Evolutionary conservation across 2,888 invertebrate species (phyloP).

Genomic region (Lysandra bellargus): DNA sequence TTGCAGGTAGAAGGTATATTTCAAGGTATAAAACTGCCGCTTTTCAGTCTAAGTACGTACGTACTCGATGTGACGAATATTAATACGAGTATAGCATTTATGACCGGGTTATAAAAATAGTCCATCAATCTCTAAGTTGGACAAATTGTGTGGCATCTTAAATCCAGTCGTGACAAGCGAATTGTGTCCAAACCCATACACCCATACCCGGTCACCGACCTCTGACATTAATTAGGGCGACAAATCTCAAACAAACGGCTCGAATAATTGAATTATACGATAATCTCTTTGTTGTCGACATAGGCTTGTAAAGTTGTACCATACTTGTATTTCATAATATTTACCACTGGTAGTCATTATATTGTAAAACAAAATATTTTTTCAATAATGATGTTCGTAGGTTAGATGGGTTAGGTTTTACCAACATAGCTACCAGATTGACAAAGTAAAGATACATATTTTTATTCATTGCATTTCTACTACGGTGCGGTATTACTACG

Average conservation of each 20-base stretch:
- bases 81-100: background rate
- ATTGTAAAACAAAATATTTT: background rate
- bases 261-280: background rate
- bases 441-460: background rate
- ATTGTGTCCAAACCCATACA: background rate
- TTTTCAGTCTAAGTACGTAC: too few species aligned
- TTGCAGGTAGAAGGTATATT: too few species aligned
- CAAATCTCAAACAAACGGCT: background rate
- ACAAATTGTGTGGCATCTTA: conserved; percentile 13
- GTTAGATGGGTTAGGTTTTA: too few species aligned
- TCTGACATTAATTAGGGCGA: conserved; percentile 8
- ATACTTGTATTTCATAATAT: background rate
- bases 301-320: background rate
- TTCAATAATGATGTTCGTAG: too few species aligned
- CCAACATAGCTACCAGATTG: too few species aligned
- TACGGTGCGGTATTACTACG: too few species aligned
- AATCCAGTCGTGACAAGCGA: conserved; percentile 19
- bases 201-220: background rate
- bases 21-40: too few species aligned
- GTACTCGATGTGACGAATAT: too few species aligned
- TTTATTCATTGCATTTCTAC: too few species aligned
- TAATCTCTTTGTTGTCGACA: background rate
- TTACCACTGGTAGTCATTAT: background rate
- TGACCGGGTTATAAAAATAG: background rate
- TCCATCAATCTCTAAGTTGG: background rate